phyloP scores from a whole-genome alignment of 2,113 vertebrate species.

The Dromas ardeola region DNA sequence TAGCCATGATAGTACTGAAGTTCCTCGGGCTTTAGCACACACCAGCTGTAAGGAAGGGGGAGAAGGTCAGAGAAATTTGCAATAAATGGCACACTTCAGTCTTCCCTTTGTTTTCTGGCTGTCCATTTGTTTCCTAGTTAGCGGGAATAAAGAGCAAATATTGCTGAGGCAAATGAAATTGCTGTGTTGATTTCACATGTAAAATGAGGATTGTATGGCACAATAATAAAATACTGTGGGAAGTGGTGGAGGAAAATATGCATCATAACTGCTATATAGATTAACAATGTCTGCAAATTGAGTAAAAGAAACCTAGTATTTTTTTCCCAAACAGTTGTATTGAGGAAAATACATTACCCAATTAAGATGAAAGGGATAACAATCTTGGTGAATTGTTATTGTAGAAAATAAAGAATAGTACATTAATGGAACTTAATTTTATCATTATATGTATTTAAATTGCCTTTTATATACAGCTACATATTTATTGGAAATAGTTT shows the following conservation, averaged over 20 bases:
- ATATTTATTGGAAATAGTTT: constrained; percentile 54
- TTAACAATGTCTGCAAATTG: constrained; percentile 40
- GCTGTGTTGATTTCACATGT: neutral
- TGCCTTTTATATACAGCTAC: neutral
- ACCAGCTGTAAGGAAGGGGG: too few relatives aligned
- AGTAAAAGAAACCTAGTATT: neutral
- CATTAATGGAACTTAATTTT: constrained; percentile 59
- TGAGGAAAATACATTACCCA: constrained; percentile 59
- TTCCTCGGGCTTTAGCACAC: neutral
- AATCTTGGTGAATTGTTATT: constrained; percentile 45
- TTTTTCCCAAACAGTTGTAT: neutral
- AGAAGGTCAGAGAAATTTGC: neutral
- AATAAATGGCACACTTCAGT: neutral
- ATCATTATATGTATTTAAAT: constrained; percentile 65
- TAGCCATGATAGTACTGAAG: neutral
- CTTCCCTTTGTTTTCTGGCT: neutral
- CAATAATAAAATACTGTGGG: neutral
- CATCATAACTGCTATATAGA: neutral
- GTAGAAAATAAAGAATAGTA: constrained; percentile 52
- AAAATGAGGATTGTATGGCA: neutral
- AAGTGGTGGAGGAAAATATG: neutral
- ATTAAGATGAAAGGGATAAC: constrained; percentile 60
- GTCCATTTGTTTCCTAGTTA: neutral
- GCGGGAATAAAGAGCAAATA: neutral
- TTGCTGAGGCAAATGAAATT: neutral